Evolutionary conservation across 2,113 vertebrate genomes (phyloP).

Genomic region (Chrysochloris asiatica): DNA sequence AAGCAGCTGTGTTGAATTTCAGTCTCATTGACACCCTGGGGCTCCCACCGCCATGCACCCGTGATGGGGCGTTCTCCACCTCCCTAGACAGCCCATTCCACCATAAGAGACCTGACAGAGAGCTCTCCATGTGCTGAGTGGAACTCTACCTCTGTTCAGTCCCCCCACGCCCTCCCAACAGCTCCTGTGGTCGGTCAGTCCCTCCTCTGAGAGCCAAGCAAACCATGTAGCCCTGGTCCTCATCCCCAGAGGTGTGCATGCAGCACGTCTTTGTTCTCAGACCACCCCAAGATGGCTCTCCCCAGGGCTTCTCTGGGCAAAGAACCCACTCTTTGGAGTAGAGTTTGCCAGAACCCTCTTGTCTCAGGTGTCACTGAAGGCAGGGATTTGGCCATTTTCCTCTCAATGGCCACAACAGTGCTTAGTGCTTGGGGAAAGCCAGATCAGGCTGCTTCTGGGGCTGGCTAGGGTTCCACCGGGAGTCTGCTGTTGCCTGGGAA

Average conservation of each 20-base stretch:
- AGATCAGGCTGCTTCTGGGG: not conserved
- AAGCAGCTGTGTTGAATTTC: not conserved
- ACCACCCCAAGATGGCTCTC: not conserved
- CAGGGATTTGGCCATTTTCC: not conserved
- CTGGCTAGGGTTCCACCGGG: not conserved
- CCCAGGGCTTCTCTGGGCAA: not conserved
- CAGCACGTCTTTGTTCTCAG: not conserved
- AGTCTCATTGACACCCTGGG: too few species aligned
- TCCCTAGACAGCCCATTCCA: not conserved
- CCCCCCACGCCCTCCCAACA: too few species aligned
- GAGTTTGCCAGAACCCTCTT: not conserved
- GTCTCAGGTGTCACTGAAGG: not conserved
- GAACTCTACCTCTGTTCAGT: not conserved
- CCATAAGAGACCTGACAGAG: not conserved
- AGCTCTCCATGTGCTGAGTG: not conserved
- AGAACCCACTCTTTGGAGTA: not conserved
- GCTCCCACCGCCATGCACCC: not conserved
- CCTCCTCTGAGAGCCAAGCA: too few species aligned
- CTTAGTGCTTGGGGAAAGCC: too few species aligned
- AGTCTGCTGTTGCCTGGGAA: not conserved
- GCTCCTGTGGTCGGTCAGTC: not conserved
- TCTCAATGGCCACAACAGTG: not conserved
- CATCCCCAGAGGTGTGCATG: not conserved
- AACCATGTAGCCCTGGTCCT: too few species aligned
- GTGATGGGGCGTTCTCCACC: accelerated